A percentile compares a stretch with the other conserved stretches of the same genome.
phyloP scores from a whole-genome alignment of 1,140 invertebrate genomes.

The Berghia stephanieae region DNA sequence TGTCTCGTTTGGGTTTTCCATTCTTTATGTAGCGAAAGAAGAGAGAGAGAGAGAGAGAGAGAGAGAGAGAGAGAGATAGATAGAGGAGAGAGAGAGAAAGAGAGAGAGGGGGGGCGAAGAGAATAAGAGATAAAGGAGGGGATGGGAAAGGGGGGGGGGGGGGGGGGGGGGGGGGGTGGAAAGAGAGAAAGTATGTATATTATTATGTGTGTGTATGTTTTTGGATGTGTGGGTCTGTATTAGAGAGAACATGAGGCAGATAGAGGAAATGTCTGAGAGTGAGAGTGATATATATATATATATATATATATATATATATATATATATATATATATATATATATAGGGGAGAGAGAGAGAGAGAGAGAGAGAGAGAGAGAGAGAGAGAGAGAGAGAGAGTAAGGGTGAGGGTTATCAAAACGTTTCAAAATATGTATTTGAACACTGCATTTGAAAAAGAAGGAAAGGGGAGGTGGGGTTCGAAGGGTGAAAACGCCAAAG shows the following conservation, averaged over 20 bases:
- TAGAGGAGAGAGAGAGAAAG: background rate
- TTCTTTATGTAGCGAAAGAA: background rate
- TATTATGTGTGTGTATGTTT: too few species aligned
- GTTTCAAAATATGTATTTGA: background rate
- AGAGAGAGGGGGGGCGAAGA: background rate
- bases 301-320: too few species aligned
- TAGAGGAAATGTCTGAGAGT: too few species aligned
- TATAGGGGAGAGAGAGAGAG: background rate
- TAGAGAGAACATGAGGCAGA: too few species aligned
- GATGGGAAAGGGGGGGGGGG: background rate
- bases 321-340: too few species aligned
- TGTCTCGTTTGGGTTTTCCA: background rate
- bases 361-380: background rate
- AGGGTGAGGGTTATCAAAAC: background rate
- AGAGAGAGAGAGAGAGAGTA: conserved; percentile 2
- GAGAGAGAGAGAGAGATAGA: conserved; percentile 26
- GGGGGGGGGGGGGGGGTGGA: background rate
- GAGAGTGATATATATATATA: too few species aligned
- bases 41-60: conserved; percentile 11
- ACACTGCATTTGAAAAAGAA: background rate
- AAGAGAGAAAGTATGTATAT: background rate
- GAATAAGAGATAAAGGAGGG: background rate
- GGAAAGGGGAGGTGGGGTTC: background rate
- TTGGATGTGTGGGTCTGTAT: too few species aligned
- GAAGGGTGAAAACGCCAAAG: background rate